Conservation (phyloP, 2,888 invertebrate species). For the Sympetrum striolatum region DNA sequence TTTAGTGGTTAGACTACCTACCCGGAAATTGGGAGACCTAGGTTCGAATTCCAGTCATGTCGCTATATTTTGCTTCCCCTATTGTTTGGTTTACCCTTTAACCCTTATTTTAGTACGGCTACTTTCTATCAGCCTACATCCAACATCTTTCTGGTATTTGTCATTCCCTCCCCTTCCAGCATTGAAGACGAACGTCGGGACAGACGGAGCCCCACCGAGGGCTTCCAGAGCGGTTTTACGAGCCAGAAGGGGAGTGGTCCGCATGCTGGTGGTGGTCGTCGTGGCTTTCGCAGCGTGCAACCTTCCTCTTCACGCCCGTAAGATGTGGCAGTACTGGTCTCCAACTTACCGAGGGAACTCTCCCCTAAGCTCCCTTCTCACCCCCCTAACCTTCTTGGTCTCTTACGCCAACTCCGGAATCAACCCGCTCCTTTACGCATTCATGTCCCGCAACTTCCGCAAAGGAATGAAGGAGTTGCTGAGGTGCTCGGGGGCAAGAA, state of each 20-base stretch:
- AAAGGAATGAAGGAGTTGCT: slow-evolving; percentile 85
- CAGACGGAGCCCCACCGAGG: slow-evolving; percentile 7
- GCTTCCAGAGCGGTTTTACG: slow-evolving; percentile 64
- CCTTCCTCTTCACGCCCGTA: slow-evolving; percentile 86
- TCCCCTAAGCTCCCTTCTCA: slow-evolving; percentile 78
- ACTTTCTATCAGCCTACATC: no score
- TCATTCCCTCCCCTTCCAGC: background rate
- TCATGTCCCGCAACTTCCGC: slow-evolving; percentile 81
- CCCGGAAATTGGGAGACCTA: no score
- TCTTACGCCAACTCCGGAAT: slow-evolving; percentile 90
- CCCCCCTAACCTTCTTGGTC: slow-evolving; percentile 85
- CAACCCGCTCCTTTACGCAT: slow-evolving; percentile 89
- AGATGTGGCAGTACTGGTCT: slow-evolving; percentile 87
- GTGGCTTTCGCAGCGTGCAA: slow-evolving; percentile 89
- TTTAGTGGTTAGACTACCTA: no score
- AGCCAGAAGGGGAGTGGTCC: slow-evolving; percentile 71
- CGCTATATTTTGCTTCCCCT: no score
- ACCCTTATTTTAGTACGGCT: no score
- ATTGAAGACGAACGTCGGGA: background rate
- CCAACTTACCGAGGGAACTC: slow-evolving; percentile 73
- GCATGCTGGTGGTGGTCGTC: slow-evolving; percentile 88
- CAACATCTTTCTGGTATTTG: no score
- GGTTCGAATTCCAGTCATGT: no score
- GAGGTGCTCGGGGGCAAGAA: slow-evolving; percentile 63
- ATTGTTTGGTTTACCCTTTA: no score